Conservation (phyloP, 1,140 invertebrate genomes). For the Eriosoma lanigerum region DNA sequence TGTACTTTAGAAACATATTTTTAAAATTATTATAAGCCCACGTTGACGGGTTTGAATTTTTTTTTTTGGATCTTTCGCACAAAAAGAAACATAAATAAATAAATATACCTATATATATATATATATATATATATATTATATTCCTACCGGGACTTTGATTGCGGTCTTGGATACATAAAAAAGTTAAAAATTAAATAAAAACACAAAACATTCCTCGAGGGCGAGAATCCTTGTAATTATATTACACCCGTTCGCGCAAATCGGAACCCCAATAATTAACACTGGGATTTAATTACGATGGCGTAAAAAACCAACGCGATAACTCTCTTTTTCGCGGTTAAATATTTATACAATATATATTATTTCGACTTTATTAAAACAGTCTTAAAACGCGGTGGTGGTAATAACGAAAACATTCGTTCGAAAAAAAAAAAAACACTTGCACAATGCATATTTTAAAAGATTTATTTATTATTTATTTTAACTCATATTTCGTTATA, state of each 20-base stretch:
- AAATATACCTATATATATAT: no score
- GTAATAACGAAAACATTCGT: not conserved
- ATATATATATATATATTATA: no score
- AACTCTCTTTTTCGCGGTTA: constrained; percentile 16
- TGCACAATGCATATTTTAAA: no score
- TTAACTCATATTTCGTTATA: no score
- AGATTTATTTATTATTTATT: no score
- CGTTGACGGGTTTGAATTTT: constrained; percentile 8
- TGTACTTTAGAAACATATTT: constrained; percentile 14
- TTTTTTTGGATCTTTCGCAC: not conserved
- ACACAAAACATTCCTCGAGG: constrained; percentile 42
- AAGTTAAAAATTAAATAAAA: not conserved
- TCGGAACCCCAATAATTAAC: constrained; percentile 27
- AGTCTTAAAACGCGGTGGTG: not conserved
- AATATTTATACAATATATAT: not conserved
- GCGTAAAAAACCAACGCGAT: constrained; percentile 8
- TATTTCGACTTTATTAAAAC: constrained; percentile 22
- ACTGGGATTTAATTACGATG: constrained; percentile 38
- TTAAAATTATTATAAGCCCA: not conserved
- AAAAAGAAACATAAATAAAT: not conserved
- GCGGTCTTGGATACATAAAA: constrained; percentile 13
- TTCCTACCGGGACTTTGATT: not conserved
- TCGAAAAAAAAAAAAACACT: no score
- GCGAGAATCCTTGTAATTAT: constrained; percentile 35
- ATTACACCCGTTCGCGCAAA: constrained; percentile 40